A percentile compares a stretch with the other conserved stretches of the same genome.
These are phyloP conservation scores for Hemicrepidius hirtus DNA, from an alignment of 2,888 invertebrate genomes.

Conservation along the genomic window DNA sequence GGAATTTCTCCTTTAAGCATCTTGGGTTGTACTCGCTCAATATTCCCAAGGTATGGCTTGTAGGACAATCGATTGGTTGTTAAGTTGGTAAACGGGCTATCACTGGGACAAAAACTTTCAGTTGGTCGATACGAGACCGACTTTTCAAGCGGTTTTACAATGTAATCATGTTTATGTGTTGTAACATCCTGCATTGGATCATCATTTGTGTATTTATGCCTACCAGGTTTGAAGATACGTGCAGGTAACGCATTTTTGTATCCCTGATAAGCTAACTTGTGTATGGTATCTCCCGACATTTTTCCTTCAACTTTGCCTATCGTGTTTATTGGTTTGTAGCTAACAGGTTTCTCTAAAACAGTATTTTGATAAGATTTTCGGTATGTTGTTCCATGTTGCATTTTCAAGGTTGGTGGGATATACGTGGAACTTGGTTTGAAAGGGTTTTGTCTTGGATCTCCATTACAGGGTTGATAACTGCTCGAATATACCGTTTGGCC, in stretches of 20 bases:
- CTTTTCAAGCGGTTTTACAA: conserved; percentile 73
- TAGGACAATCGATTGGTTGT: conserved; percentile 46
- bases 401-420: conserved; percentile 1
- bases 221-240: conserved; percentile 72
- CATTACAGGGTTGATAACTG: conserved; percentile 71
- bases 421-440: conserved; percentile 24
- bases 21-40: conserved; percentile 45
- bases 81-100: conserved; percentile 67
- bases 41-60: conserved; percentile 64
- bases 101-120: conserved; percentile 68
- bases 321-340: conserved; percentile 60
- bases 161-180: conserved; percentile 79
- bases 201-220: conserved; percentile 74
- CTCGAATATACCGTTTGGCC: conserved; percentile 74
- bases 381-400: conserved; percentile 43
- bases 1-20: not conserved
- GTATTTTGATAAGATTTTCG: conserved; percentile 27
- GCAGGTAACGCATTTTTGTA: conserved; percentile 71
- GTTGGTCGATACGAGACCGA: conserved; percentile 71
- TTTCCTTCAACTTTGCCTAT: conserved; percentile 59
- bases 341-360: conserved; percentile 56
- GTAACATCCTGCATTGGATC: conserved; percentile 79
- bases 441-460: not conserved
- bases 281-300: conserved; percentile 68
- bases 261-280: conserved; percentile 76